Base-by-base conservation (phyloP, 2,888 invertebrate species). In the Agrotis clavis region DNA sequence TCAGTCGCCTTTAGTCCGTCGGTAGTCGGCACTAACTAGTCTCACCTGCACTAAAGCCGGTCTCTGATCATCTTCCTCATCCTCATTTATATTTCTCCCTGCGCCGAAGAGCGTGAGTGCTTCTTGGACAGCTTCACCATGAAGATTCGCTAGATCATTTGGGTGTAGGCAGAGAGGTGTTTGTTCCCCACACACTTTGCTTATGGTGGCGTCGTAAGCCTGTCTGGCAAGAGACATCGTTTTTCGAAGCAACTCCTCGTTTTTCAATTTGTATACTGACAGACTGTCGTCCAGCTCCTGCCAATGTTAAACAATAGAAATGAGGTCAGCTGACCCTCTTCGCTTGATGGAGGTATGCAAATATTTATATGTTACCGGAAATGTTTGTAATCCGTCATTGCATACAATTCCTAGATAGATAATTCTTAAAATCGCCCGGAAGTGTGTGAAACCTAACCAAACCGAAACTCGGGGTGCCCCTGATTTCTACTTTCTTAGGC, bases 271-370 rank as follows among this genome's bases (percentile, higher is more conserved):
- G 72, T 86, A 86, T 5, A 82, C 67, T 6, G 79, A 57, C 19
- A 87, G 67, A 19, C 77, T 74, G 0, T 74, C 83, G 2, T 87
- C 81, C 64, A 90, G 70, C 59, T 90, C 91, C 90, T 90, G 74
- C 6, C 71, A 75, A 71, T 53, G 7, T 30, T 35, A 30, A 54
- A 47, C 4, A 35, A 35, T 35, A 35, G 35, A 7, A 9, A 35
- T 35, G 35, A 35, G 13, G 18, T n/a, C 7, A 73, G 35, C 9
- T 35, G 35, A 35, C 35, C 3, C 35, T 35, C 35, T 35, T 30
- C 30, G 30, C 4, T 30, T 30, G 30, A 30, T 30, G 30, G 30
- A 30, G 30, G 30, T 30, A 30, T 30, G 35, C 35, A 35, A 35
- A 35, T 35, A 9, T 35, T 9, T 35, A 4, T 35, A 35, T 35